phyloP scores from a whole-genome alignment of 2,888 invertebrate genomes.

The Metallyticus violacea region DNA sequence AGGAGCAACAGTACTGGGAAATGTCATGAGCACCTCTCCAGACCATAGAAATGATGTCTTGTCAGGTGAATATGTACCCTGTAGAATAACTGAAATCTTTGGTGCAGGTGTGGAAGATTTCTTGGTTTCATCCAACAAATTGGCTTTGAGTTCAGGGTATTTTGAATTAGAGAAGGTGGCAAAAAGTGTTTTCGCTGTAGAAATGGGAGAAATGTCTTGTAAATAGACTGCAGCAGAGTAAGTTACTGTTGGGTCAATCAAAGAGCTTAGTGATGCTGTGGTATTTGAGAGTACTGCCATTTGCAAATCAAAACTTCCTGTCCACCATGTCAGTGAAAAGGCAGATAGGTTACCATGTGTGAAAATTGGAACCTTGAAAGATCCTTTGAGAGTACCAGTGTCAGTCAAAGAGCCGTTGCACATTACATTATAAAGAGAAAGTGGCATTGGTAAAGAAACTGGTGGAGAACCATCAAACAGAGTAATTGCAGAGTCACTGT shows the following conservation, averaged over 20 bases:
- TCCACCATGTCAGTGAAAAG: background rate
- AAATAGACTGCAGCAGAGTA: background rate
- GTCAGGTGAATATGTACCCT: constrained; percentile 26
- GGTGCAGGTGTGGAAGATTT: background rate
- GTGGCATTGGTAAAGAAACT: background rate
- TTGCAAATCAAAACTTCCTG: background rate
- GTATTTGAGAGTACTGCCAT: background rate
- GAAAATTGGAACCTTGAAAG: background rate
- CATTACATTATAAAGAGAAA: background rate
- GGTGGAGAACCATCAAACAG: background rate
- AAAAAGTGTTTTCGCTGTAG: background rate
- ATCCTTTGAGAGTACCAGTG: background rate
- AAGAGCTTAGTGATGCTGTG: background rate
- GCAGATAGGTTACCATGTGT: background rate
- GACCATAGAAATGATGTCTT: constrained; percentile 26
- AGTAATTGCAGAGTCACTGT: background rate
- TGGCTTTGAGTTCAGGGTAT: background rate
- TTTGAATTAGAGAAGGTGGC: background rate
- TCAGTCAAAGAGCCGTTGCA: background rate
- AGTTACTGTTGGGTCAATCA: background rate
- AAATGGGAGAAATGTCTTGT: background rate
- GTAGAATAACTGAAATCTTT: constrained; percentile 23
- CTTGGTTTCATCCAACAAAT: background rate
- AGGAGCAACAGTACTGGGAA: background rate
- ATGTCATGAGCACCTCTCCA: constrained; percentile 20